These are phyloP conservation scores for Myxocyprinus asiaticus DNA, from an alignment of 2,113 vertebrate species.

Conservation along the genomic window DNA sequence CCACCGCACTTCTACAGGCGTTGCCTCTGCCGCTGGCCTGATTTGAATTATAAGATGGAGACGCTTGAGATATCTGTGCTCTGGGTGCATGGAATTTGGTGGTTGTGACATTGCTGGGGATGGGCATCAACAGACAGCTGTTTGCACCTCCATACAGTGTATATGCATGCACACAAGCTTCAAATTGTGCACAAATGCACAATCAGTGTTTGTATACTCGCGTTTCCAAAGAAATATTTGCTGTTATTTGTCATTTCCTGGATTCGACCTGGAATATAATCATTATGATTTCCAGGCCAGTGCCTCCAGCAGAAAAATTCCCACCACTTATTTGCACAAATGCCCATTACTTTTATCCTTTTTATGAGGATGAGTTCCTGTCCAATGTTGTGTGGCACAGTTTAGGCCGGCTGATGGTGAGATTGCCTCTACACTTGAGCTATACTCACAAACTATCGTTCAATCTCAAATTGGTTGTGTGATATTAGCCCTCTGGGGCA, in stretches of 20 bases:
- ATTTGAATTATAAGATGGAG: conserved; percentile 78
- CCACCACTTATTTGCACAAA: too few species aligned
- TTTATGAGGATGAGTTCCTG: too few species aligned
- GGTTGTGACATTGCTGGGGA: conserved; percentile 72
- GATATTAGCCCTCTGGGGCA: background rate
- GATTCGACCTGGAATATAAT: too few species aligned
- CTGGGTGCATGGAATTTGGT: conserved; percentile 79
- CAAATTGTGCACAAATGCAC: conserved; percentile 5
- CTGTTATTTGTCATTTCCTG: conserved; percentile 16
- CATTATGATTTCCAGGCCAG: too few species aligned
- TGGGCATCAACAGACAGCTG: conserved; percentile 75
- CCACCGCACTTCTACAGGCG: conserved; percentile 77
- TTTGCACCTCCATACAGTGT: conserved; percentile 65
- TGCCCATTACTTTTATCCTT: too few species aligned
- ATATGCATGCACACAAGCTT: background rate
- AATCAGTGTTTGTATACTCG: background rate
- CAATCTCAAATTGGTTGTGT: background rate
- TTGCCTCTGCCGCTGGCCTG: conserved; percentile 69
- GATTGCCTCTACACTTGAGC: too few species aligned
- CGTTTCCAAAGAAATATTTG: background rate
- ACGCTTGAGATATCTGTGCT: conserved; percentile 76
- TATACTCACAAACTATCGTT: background rate
- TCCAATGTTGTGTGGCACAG: too few species aligned
- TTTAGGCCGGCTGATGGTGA: too few species aligned
- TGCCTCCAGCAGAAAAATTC: too few species aligned